A percentile compares a stretch with the other conserved stretches of the same genome.
phyloP scores from a whole-genome alignment of 2,113 vertebrate species.

The Muntiacus reevesi region DNA sequence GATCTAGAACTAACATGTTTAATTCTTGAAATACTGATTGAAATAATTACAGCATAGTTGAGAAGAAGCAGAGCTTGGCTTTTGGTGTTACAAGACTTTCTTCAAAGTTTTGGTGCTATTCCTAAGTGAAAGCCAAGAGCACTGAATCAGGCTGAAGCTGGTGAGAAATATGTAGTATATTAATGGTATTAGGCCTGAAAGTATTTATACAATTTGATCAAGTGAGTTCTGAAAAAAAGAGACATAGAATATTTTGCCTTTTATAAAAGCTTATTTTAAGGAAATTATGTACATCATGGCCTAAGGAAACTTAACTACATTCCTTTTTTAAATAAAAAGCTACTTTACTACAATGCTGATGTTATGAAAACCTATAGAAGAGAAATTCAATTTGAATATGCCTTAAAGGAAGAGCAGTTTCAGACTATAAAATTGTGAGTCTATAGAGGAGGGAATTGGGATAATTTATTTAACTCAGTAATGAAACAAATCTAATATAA shows the following conservation, averaged over 20 bases:
- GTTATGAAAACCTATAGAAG: conserved; percentile 64
- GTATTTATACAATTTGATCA: conserved; percentile 38
- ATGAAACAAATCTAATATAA: neutral
- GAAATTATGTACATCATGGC: conserved; percentile 47
- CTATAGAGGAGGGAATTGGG: neutral
- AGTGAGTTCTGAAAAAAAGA: neutral
- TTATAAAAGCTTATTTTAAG: conserved; percentile 63
- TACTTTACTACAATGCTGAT: conserved; percentile 51
- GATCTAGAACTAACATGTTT: conserved; percentile 20
- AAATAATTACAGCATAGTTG: conserved; percentile 52
- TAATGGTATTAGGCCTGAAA: neutral
- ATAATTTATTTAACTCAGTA: conserved; percentile 45
- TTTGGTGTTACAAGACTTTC: neutral
- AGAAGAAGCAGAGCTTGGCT: neutral
- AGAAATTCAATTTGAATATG: conserved; percentile 48
- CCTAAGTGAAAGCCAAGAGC: conserved; percentile 3
- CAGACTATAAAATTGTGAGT: neutral
- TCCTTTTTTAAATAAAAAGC: conserved; percentile 69
- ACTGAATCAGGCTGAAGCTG: conserved; percentile 24
- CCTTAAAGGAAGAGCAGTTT: conserved; percentile 61
- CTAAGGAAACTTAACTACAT: conserved; percentile 51
- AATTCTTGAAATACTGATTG: conserved; percentile 61
- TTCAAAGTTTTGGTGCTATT: conserved; percentile 52
- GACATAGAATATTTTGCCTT: conserved; percentile 52
- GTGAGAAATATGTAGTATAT: neutral